Percentiles rank a stretch among this genome's conserved stretches.
These are phyloP conservation scores for Neolamprologus longior DNA, from an alignment of 2,113 vertebrate genomes.

Conservation along the genomic window DNA sequence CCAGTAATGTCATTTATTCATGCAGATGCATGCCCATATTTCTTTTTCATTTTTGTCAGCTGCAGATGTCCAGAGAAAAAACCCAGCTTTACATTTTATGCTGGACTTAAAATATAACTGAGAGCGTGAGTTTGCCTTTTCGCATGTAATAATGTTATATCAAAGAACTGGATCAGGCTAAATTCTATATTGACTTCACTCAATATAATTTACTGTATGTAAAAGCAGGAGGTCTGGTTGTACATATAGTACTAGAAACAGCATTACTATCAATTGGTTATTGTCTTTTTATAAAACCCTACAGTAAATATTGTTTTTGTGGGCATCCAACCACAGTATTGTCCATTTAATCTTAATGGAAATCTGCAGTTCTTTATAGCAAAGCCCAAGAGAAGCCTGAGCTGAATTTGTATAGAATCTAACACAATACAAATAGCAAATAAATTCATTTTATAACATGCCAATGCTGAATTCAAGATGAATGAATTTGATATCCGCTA, in stretches of 20 bases:
- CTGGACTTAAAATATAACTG: constrained; percentile 3
- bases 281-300: constrained; percentile 5
- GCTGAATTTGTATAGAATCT: background rate
- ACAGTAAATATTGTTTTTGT: background rate
- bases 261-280: background rate
- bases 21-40: constrained; percentile 20
- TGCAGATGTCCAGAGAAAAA: constrained; percentile 11
- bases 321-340: background rate
- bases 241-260: background rate
- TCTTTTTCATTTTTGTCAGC: constrained; percentile 9
- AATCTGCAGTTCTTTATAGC: constrained; percentile 16
- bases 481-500: background rate
- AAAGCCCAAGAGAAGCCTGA: background rate
- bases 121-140: background rate
- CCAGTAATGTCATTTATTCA: constrained; percentile 34
- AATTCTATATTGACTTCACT: background rate
- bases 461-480: background rate
- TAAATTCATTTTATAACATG: background rate
- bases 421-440: background rate
- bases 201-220: background rate
- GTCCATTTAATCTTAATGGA: constrained; percentile 42
- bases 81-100: constrained; percentile 7
- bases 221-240: background rate
- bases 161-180: background rate
- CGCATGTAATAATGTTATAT: background rate